phyloP scores from a whole-genome alignment of 1,140 invertebrate genomes.

The Capitella teleta region DNA sequence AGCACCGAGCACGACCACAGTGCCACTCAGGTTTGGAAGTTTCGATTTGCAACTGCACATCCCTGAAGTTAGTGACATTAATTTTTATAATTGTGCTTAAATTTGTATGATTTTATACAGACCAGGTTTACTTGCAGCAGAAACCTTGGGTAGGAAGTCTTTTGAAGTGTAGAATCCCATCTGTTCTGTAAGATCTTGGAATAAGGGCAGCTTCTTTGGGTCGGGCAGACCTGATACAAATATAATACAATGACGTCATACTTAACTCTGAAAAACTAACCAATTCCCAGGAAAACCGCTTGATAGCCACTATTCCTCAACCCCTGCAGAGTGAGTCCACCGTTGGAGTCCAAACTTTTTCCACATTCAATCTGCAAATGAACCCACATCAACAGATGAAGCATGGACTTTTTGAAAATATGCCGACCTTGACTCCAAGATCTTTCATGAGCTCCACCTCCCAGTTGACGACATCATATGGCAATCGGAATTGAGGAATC shows the following conservation, averaged over 20 bases:
- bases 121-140: slow-evolving; percentile 78
- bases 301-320: slow-evolving; percentile 59
- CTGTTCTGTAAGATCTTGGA: slow-evolving; percentile 60
- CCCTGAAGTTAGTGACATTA: too few relatives aligned
- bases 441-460: slow-evolving; percentile 85
- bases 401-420: too few relatives aligned
- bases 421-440: slow-evolving; percentile 75
- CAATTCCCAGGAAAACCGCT: slow-evolving; percentile 86
- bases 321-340: slow-evolving; percentile 41
- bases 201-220: slow-evolving; percentile 69
- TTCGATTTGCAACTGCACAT: slow-evolving; percentile 64
- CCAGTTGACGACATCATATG: slow-evolving; percentile 83
- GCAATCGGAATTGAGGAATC: slow-evolving; percentile 92
- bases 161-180: slow-evolving; percentile 95
- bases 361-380: slow-evolving; percentile 40
- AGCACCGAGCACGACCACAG: slow-evolving; percentile 86
- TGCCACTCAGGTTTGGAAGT: slow-evolving; percentile 68
- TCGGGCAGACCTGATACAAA: slow-evolving; percentile 57
- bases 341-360: slow-evolving; percentile 32
- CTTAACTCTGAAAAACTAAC: slow-evolving; percentile 33
- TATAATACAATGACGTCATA: not conserved
- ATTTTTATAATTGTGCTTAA: too few relatives aligned
- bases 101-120: too few relatives aligned
- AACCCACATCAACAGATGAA: too few relatives aligned
- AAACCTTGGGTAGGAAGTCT: slow-evolving; percentile 76